phyloP scores from a whole-genome alignment of 2,888 invertebrate genomes.

The Ormyrus pomaceus region DNA sequence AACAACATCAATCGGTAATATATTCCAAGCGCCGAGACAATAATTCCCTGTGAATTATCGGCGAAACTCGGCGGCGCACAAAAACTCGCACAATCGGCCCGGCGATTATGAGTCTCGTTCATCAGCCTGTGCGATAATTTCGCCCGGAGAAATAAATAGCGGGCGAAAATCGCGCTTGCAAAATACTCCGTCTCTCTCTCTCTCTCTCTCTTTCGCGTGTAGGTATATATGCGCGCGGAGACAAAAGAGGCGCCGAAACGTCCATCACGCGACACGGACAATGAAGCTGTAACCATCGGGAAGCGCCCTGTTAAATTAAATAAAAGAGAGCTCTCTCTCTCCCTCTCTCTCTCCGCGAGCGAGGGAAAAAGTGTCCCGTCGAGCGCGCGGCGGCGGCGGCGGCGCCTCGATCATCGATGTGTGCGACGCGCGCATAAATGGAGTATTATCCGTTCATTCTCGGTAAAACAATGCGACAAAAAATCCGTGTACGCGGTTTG shows the following conservation, averaged over 20 bases:
- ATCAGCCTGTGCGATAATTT: constrained; percentile 10
- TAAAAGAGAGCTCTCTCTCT: background rate
- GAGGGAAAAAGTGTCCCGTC: constrained; percentile 17
- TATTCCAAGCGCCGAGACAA: background rate
- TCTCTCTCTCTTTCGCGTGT: background rate
- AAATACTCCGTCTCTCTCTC: background rate
- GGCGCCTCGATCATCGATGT: constrained; percentile 24
- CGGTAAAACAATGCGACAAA: constrained; percentile 20
- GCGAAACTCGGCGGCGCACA: too few species aligned
- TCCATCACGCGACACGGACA: constrained; percentile 22
- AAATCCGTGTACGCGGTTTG: constrained; percentile 52
- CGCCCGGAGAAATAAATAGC: constrained; percentile 12
- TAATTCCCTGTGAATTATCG: background rate
- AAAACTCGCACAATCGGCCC: background rate
- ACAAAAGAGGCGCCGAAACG: constrained; percentile 9
- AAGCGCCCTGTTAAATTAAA: constrained; percentile 46
- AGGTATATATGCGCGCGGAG: background rate
- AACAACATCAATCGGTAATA: background rate
- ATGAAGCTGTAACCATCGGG: constrained; percentile 46
- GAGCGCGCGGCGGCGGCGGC: background rate
- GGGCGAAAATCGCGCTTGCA: constrained; percentile 16
- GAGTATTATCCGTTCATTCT: constrained; percentile 30
- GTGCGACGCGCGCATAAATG: constrained; percentile 19
- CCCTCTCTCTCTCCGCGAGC: background rate
- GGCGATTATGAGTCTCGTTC: constrained; percentile 12